phyloP scores from a whole-genome alignment of 2,888 invertebrate species.

The Oligia latruncula region DNA sequence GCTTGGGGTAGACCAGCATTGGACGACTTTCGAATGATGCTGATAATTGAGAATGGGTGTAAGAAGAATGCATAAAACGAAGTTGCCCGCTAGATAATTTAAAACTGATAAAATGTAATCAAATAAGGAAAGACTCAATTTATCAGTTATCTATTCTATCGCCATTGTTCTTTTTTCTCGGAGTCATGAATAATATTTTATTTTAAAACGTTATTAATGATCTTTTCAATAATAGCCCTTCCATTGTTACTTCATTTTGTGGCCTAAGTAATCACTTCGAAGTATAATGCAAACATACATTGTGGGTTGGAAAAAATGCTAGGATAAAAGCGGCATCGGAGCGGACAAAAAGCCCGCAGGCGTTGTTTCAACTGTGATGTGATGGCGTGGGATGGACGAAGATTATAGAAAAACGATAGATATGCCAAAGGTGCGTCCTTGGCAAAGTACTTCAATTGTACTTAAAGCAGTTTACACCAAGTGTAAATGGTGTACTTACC shows the following conservation, averaged over 20 bases:
- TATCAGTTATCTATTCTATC: not conserved
- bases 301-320: slow-evolving; percentile 46
- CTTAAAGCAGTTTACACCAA: too few species aligned
- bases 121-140: slow-evolving; percentile 5
- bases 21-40: too few species aligned
- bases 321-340: slow-evolving; percentile 46
- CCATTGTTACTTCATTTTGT: slow-evolving; percentile 60
- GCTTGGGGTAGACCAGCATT: too few species aligned
- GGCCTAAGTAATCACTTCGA: slow-evolving; percentile 62
- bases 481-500: too few species aligned
- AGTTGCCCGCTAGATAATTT: not conserved
- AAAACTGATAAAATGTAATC: not conserved
- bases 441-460: not conserved
- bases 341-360: slow-evolving; percentile 42
- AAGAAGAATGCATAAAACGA: not conserved
- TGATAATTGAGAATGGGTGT: too few species aligned
- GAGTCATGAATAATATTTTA: slow-evolving; percentile 8
- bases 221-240: slow-evolving; percentile 31
- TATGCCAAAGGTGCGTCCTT: not conserved
- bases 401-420: slow-evolving; percentile 24
- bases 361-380: slow-evolving; percentile 17
- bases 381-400: not conserved
- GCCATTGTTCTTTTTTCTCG: slow-evolving; percentile 21
- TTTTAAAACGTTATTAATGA: slow-evolving; percentile 22
- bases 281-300: slow-evolving; percentile 61